Evolutionary conservation across 2,888 invertebrate species (phyloP), one percentile per base, ranked within the genome.

Genomic region (Folsomia manolachei): DNA sequence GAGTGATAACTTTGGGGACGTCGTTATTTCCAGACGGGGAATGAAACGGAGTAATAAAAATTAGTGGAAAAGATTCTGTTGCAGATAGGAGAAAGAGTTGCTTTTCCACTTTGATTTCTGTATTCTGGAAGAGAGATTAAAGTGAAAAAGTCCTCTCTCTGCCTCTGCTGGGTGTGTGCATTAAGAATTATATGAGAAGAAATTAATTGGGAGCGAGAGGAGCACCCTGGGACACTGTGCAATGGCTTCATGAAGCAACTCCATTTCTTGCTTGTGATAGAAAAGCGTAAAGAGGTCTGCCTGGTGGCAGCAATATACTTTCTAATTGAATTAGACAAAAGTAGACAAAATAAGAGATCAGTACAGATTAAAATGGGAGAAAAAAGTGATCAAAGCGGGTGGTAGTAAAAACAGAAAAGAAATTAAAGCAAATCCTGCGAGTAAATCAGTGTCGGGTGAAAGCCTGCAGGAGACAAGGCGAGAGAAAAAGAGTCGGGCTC

Each of bases 351-450:
- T n/a, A n/a, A 75, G 74, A 79, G 79, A 80, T 80, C 80, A 80
- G 78, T 80, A 77, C 77, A 78, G 80, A 80, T 80, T 80, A 80
- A 80, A 80, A 78, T 77, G 75, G 77, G 75, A 74, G 72, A 77
- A 80, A 76, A 80, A 77, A 78, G 80, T 79, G 80, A 80, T 80
- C 80, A 80, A 78, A 78, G 80, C 76, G 78, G 80, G 78, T 79
- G 78, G 80, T 75, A 78, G 79, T 80, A 78, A 80, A 79, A 79
- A 78, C 69, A 77, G 75, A 78, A 77, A 80, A 80, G 80, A 80
- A 80, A 80, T 80, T 80, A 80, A 80, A 78, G 78, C 80, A 80
- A 80, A 80, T 80, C 80, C 80, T 80, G 75, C 73, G 78, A 80
- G 80, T 80, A 80, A 80, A 80, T 80, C 80, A 80, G 75, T 80